Evolutionary conservation across 1,140 invertebrate genomes (phyloP), one percentile per base, ranked within the genome.

Genomic region (Macrocentrus cingulum): DNA sequence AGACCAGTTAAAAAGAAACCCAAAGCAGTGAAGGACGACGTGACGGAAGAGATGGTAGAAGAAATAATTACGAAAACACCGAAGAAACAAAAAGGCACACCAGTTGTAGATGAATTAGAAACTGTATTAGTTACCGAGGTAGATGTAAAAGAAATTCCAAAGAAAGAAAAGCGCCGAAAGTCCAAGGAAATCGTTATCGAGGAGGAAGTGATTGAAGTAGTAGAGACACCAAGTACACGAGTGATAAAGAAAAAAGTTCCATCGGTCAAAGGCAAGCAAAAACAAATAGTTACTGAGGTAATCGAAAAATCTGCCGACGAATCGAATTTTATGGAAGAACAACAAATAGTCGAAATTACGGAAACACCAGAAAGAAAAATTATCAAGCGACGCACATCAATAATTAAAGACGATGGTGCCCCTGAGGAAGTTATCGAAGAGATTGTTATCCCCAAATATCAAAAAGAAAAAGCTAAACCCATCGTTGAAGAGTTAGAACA

Each of bases 201-300:
- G 16, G 57, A 56, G 23, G 46, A 67, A 49, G 56, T 66, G n/a
- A 22, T 68, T 6, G 55, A 70, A 49, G 60, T 45, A 11, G 46
- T 64, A 1, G 59, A 66, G 49, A 67, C 58, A 18, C 59, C 59
- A 11, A 66, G 55, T 15, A 65, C 68, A 44, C 71, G 69, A 37
- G 71, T 67, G 18, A 59, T 70, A 34, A 66, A 70, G 50, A 71
- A 67, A 20, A 60, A 62, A 23, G 58, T 39, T 39, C 36, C 36
- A 13, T 4, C 36, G 3, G 15, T n/a, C 8, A 39, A 58, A 20
- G 60, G 56, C 11, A 34, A 59, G 20, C 37, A 48, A 44, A 36
- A 36, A 2, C 53, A 64, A 44, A 53, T 58, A 1, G 8, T 52
- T 0, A 41, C 55, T 42, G 54, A 67, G 13, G 50, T 71, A 1